Base-by-base conservation (phyloP, 1,140 invertebrate species). In the Plodia interpunctella region DNA sequence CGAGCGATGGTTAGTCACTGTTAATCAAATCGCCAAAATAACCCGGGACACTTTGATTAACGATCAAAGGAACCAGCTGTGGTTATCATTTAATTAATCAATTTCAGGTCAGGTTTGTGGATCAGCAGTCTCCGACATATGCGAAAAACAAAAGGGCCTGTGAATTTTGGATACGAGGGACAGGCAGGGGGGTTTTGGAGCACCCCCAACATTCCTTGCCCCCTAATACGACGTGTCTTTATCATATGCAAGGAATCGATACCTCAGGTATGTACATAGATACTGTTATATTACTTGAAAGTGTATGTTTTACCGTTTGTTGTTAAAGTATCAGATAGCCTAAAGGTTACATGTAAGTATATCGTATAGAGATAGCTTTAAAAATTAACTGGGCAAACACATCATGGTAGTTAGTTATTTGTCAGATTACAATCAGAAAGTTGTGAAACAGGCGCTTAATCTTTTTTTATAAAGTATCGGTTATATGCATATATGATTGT, bases 161-260 rank as follows among this genome's bases (percentile, higher is more conserved):
- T 75, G 96, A 97, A 76, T 97, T 97, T 74, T 96, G 95, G 94
- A 91, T 97, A 60, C 91, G 94, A 56, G 95, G 95, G 0, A 94
- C 93, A 0, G 93, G 93, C 0, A 93, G 93, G 13, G 96, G 96
- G 10, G 87, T 96, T 5, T 78, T 97, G 2, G 93, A 95, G 60
- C 96, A 94, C 65, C 96, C 96, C 0, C 90, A 93, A 28, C 96
- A 97, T 77, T 96, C 96, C 0, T 78, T 97, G 28, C 94, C 96
- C 0, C 93, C 95, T 0, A 97, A 97, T 74, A 96, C 94, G 8
- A 97, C 95, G 0, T 97, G 96, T 76, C 91, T 96, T 13, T 97
- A 97, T 81, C 94, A 96, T 73, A 93, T 97, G 74, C 94, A 95
- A 69, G 91, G 91, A 2, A 91, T 92, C 56, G 91, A 92, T 70